These are phyloP conservation scores for Ericerus pela DNA, from an alignment of 1,140 invertebrate genomes.

Conservation along the genomic window DNA sequence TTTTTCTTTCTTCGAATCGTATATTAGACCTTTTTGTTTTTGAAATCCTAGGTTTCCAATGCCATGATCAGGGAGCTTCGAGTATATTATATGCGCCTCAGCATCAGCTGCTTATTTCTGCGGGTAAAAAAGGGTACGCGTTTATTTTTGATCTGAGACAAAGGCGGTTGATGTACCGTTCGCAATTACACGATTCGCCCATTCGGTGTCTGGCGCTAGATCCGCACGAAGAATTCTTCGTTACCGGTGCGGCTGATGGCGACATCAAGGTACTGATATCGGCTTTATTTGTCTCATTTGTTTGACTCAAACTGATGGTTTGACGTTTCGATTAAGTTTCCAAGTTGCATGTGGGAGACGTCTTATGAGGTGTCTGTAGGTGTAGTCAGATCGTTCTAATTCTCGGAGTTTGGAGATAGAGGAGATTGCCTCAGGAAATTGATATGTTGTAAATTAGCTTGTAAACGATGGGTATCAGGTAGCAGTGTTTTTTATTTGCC, in stretches of 20 bases:
- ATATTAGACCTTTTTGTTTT: too few relatives aligned
- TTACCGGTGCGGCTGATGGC: constrained; percentile 94
- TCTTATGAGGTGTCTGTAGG: too few relatives aligned
- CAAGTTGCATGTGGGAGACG: too few relatives aligned
- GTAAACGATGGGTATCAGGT: too few relatives aligned
- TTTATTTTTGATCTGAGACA: constrained; percentile 81
- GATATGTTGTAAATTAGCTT: too few relatives aligned
- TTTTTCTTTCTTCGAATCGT: neutral
- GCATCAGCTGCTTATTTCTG: constrained; percentile 80
- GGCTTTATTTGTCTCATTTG: neutral
- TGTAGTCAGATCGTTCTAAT: too few relatives aligned
- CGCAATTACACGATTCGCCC: constrained; percentile 80
- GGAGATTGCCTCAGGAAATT: too few relatives aligned
- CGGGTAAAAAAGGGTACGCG: constrained; percentile 89
- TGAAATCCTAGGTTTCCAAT: constrained; percentile 70
- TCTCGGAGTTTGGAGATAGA: too few relatives aligned
- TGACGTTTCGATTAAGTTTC: neutral
- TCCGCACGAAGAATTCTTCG: constrained; percentile 89
- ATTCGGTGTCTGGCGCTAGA: constrained; percentile 91
- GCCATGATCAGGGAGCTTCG: constrained; percentile 81
- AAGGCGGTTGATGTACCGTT: constrained; percentile 61
- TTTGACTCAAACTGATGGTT: neutral
- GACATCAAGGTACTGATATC: constrained; percentile 75
- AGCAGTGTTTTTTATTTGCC: too few relatives aligned
- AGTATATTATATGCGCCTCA: constrained; percentile 82